Base-by-base conservation (phyloP, 2,888 invertebrate species). In the Pristionchus entomophagus region DNA sequence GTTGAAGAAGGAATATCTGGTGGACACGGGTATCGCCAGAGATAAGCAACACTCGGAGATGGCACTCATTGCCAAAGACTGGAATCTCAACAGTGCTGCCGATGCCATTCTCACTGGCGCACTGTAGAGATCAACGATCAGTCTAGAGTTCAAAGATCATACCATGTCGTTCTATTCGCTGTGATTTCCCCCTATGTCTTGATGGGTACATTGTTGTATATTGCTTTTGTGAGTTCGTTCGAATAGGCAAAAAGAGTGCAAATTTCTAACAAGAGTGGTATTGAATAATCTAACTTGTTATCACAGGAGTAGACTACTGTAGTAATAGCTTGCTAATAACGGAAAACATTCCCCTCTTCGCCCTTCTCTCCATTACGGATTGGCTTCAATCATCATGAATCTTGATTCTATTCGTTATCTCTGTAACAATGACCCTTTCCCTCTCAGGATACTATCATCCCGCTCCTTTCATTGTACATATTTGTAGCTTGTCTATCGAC, bases 1-100 rank as follows among this genome's bases (percentile, higher is more conserved):
- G 45, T 85, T 91, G 73, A 91, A 91, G 82, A 86, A 88, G 83
- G 80, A 88, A 5, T 87, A 89, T 35, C 82, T 90, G 84, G 86
- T 89, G 12, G 87, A 88, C 26, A 86, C 84, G 49, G 85, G 86
- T 2, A 84, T 56, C 17, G 88, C 87, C 6, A 82, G 56, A 12
- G 78, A 51, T n/a, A 85, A 77, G 26, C 51, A 86, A 38, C 86
- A 87, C 29, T 73, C 56, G n/a, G 85, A 85, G n/a, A 59, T 73
- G 38, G 85, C 85, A 5, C 53, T 85, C 22, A 73, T 85, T 3
- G 85, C 85, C 38, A 86, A 77, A 69, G 85, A 85, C 2, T 88
- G 88, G 88, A 86, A 88, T 85, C 86, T 88, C 26, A 87, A 88
- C 26, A 38, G 80, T 26, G 88, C 88, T 22, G 88, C 88, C 35